Base-by-base conservation (phyloP, 2,113 vertebrate species). In the Phalacrocorax brasilianus region DNA sequence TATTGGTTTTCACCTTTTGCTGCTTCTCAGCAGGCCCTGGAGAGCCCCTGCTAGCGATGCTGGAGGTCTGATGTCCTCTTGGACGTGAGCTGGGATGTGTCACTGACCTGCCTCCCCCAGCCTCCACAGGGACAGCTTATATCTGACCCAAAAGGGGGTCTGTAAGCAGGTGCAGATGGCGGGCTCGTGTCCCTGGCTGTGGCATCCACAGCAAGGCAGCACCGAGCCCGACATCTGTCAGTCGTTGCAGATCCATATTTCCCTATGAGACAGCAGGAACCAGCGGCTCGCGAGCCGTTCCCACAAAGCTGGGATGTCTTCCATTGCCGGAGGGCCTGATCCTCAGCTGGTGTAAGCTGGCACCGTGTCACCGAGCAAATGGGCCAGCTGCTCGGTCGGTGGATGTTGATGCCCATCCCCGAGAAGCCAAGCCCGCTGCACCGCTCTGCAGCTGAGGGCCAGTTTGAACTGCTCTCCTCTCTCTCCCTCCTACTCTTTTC, bases 171-270 rank as follows among this genome's bases (percentile, higher is more conserved):
- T 27, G 42, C 62, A 14, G 66, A 6, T 21, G 16, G 17, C 3
- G 0, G 28, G 16, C 2, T 10, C 0, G 0, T 1, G 15, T 65
- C 73, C 72, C 84, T 30, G 76, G 47, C 71, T 1, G 2, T 23
- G 70, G 44, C 86, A 42, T 6, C 28, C 40, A 3, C 20, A 84
- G 68, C 62, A 35, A 38, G 55, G 67, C 87, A 45, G 45, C 67
- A 6, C 42, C 1, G 1, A 58, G 83, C 74, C 63, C 5, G 22
- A 32, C 91, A 12, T 12, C 76, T 56, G 42, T 9, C 55, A 65
- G 67, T 5, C 3, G 0, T 7, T 3, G 18, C 14, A 1, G 58
- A 20, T 52, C 79, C 8, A 0, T 2, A 2, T 38, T 83, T 66
- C 83, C 92, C 73, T 9, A 4, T 0, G 55, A 38, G 72, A 2